phyloP scores from a whole-genome alignment of 53 echinoderm and acorn worm species.

The Holothuria scabra region DNA sequence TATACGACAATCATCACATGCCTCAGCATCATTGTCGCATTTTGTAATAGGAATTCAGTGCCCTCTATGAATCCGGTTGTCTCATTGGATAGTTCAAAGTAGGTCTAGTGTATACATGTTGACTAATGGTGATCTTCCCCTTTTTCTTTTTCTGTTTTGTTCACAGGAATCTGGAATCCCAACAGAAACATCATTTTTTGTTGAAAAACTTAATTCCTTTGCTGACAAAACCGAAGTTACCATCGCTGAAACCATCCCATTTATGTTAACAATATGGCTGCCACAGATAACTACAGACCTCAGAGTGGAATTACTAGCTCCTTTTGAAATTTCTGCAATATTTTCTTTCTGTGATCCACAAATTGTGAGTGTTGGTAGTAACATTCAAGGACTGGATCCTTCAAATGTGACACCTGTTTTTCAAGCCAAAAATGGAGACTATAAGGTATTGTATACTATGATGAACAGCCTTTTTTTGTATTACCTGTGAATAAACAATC shows the following conservation, averaged over 20 bases:
- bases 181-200: constrained; percentile 64
- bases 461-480: no score
- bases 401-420: constrained; percentile 35
- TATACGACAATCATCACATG: no score
- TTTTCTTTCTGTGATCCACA: constrained; percentile 74
- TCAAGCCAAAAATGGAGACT: constrained; percentile 50
- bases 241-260: constrained; percentile 72
- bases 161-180: constrained; percentile 54
- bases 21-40: no score
- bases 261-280: constrained; percentile 83
- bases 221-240: constrained; percentile 52
- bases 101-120: no score
- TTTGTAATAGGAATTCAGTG: no score
- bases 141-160: no score
- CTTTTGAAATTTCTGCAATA: constrained; percentile 74
- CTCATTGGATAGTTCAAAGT: no score
- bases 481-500: no score
- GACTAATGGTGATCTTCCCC: no score
- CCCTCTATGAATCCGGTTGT: no score
- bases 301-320: constrained; percentile 75
- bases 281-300: constrained; percentile 59
- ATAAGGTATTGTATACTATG: constrained; percentile 50
- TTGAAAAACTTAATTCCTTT: constrained; percentile 75
- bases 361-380: constrained; percentile 71
- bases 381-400: constrained; percentile 59